A percentile compares a stretch with the other conserved stretches of the same genome.
Conservation (phyloP, 1,140 invertebrate genomes). For the Pentalonia nigronervosa region DNA sequence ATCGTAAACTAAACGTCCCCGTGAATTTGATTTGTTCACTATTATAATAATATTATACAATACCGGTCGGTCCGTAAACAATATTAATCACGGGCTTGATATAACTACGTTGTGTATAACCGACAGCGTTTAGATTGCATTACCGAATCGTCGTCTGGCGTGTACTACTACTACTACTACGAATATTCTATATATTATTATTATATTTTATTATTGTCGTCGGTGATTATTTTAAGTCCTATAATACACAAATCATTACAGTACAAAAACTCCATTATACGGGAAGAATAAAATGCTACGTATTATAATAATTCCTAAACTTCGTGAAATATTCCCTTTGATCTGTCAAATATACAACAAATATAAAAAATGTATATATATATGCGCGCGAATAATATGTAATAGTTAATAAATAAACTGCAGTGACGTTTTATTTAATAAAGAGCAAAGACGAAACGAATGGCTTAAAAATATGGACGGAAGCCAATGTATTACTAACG, state of each 20-base stretch:
- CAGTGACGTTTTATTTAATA: slow-evolving; percentile 14
- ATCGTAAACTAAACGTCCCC: slow-evolving; percentile 32
- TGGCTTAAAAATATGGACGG: slow-evolving; percentile 25
- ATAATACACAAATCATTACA: not conserved
- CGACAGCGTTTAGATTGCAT: slow-evolving; percentile 13
- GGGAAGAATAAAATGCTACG: not conserved
- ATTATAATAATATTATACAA: not conserved
- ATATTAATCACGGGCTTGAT: not conserved
- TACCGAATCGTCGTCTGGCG: not conserved
- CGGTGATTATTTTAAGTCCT: slow-evolving; percentile 5
- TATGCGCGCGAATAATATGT: not conserved
- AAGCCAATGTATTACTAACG: slow-evolving; percentile 13
- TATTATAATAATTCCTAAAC: slow-evolving; percentile 4
- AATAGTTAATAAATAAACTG: slow-evolving; percentile 19
- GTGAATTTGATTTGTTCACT: slow-evolving; percentile 38
- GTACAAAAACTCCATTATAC: not conserved
- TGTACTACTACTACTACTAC: not conserved
- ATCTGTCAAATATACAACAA: slow-evolving; percentile 25
- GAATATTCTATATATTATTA: slow-evolving; percentile 13
- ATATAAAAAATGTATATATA: not conserved
- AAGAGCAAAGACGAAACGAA: slow-evolving; percentile 17
- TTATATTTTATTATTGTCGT: slow-evolving; percentile 25
- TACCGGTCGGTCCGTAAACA: not conserved
- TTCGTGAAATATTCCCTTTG: not conserved
- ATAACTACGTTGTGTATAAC: not conserved